Evolutionary conservation across 2,797 vertebrate species (phyloP), one percentile per base, ranked within the genome.

Genomic region (Xiphophorus birchmanni): DNA sequence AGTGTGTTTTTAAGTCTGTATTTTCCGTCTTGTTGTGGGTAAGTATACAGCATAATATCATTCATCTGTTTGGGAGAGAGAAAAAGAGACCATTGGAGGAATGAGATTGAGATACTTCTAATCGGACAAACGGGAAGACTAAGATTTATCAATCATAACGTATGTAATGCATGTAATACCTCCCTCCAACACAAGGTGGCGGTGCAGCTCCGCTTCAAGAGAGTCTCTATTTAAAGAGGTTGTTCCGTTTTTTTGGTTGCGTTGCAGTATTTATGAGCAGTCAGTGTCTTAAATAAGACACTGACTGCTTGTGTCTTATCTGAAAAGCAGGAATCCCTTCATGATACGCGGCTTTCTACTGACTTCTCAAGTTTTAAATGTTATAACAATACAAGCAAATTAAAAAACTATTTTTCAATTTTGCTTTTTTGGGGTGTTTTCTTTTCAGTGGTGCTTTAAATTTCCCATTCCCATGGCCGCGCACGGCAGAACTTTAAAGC

Each of bases 21-120:
- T 93, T 98, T 99, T 32, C 98, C 98, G 77, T 98, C 97, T 91
- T 99, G 99, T 94, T 99, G 97, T 74, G 98, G 98, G 88, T 97
- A 98, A 0, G 98, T 99, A 88, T 99, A 99, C 32, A 99, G 95
- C 88, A 99, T 97, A 72, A 98, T 94, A 63, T 99, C 98, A 7
- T 97, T 99, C 97, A 99, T 99, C 98, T 99, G 83, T 73, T 83
- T 79, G 75, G 75, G 48, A 67, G 15, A 80, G 18, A 84, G 0
- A 73, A 26, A 47, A 37, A 88, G 9, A 76, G 0, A 40, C 72
- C 54, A 76, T 21, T 18, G 15, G 11, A 79, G 15, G 23, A 37
- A 35, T 29, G 11, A 78, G 37, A 47, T 26, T 44, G 4, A 17
- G 29, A 29, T 8, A 3, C 17, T n/a, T 45, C 21, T 72, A 29